Base-by-base conservation (phyloP, 2,113 vertebrate genomes). In the Athene noctua region DNA sequence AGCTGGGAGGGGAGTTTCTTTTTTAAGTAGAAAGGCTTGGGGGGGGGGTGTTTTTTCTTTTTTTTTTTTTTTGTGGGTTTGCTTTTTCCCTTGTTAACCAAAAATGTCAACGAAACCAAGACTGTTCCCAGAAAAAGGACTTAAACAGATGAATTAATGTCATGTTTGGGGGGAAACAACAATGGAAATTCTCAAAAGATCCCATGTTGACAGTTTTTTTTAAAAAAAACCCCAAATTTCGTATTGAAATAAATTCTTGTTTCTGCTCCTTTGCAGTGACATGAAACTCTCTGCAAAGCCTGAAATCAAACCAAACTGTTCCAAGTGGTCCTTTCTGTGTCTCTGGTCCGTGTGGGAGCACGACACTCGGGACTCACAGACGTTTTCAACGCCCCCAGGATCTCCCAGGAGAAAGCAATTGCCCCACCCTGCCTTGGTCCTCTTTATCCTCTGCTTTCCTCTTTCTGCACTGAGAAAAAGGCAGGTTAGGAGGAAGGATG, bases 81-180 rank as follows among this genome's bases (percentile, higher is more conserved):
- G 59, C 4, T 15, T 81, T 78, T 84, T 68, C 51, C 67, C 32
- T 7, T 34, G 36, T 88, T 85, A 84, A 87, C 61, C 5, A 55
- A 92, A 96, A 96, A 89, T 8, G 80, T 80, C 86, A 81, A 79
- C 3, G 44, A 85, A 90, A 85, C 52, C 74, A 63, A 71, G 61
- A 29, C 40, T 36, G 51, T 95, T 94, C 86, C 57, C 91, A 95
- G 93, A 86, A 95, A 94, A 95, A 92, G 22, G 54, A 40, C 55
- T 92, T 38, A 7, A 58, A 51, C 13, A 63, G 77, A 92, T 63
- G 12, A 94, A 96, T 86, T 74, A n/a, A 86, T 62, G 49, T 91
- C 32, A 34, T 51, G 59, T 90, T 87, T 71, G 42, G 42, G 21
- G 59, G 9, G 5, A 54, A 80, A 80, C 10, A 94, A 97, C 96